Evolutionary conservation across 1,140 invertebrate genomes (phyloP).

Genomic region (Nylanderia fulva): DNA sequence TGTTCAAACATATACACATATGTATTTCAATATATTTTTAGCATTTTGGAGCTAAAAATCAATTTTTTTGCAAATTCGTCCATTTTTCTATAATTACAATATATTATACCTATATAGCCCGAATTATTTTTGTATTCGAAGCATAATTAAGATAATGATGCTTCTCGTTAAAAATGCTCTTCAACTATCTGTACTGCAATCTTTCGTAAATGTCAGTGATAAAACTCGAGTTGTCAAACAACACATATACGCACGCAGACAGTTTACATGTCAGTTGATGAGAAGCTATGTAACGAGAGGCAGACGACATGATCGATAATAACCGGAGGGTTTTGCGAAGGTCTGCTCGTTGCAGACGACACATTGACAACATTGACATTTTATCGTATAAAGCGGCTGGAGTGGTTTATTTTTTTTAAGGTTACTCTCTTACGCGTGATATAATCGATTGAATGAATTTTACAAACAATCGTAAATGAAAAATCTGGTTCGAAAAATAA

Average conservation of each 20-base stretch:
- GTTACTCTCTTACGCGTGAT: neutral
- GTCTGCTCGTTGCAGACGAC: conserved; percentile 5
- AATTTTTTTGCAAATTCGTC: neutral
- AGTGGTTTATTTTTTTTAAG: conserved; percentile 25
- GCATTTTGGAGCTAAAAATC: neutral
- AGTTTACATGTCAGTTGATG: conserved; percentile 20
- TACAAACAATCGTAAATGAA: no score
- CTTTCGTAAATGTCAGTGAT: neutral
- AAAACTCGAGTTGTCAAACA: conserved; percentile 14
- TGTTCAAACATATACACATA: neutral
- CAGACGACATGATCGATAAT: conserved; percentile 28
- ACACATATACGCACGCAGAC: neutral
- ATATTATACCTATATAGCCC: neutral
- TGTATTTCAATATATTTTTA: neutral
- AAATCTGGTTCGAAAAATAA: neutral
- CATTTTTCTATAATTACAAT: neutral
- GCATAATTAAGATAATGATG: no score
- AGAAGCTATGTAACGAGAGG: neutral
- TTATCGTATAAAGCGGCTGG: conserved; percentile 45
- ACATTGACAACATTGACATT: conserved; percentile 51
- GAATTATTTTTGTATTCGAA: no score
- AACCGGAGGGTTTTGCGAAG: conserved; percentile 28
- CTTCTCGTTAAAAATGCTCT: neutral
- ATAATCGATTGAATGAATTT: conserved; percentile 3
- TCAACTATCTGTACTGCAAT: neutral